Percentiles rank a stretch among this genome's conserved stretches.
Evolutionary conservation across 1,140 invertebrate genomes (phyloP).

Genomic region (Trichonephila inaurata): DNA sequence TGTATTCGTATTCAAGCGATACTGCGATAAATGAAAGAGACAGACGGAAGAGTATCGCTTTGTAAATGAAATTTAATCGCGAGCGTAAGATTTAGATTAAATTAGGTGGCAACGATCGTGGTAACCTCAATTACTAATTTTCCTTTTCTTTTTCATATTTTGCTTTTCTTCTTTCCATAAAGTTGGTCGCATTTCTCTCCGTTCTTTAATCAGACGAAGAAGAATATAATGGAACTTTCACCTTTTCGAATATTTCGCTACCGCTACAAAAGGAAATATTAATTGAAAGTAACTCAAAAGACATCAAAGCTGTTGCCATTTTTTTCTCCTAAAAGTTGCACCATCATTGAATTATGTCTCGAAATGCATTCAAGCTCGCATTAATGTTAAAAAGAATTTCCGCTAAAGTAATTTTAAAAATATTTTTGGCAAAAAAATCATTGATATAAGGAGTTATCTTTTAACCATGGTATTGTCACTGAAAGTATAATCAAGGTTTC

Average conservation of each 20-base stretch:
- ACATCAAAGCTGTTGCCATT: constrained; percentile 7
- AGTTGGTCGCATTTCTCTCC: not conserved
- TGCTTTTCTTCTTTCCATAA: not conserved
- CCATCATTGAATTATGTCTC: not conserved
- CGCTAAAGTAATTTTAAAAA: not conserved
- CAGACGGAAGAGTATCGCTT: not conserved
- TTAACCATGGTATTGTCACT: not conserved
- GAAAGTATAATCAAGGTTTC: not conserved
- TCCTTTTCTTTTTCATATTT: not conserved
- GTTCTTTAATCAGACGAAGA: not conserved
- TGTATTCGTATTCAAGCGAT: not conserved
- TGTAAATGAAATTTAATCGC: constrained; percentile 26
- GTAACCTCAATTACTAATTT: constrained; percentile 23
- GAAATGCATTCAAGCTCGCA: not conserved
- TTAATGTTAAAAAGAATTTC: not conserved
- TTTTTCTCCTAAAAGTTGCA: not conserved
- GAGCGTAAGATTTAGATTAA: constrained; percentile 31
- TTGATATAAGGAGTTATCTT: not conserved
- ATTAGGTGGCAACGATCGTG: constrained; percentile 29
- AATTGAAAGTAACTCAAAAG: not conserved
- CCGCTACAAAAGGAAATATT: constrained; percentile 4
- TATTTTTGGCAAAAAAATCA: not conserved
- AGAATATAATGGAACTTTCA: not conserved
- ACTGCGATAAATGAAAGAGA: not conserved
- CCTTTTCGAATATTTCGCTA: not conserved